A percentile compares a stretch with the other conserved stretches of the same genome.
These are phyloP conservation scores for Eledona agricola DNA, from an alignment of 2,888 invertebrate genomes.

Conservation along the genomic window DNA sequence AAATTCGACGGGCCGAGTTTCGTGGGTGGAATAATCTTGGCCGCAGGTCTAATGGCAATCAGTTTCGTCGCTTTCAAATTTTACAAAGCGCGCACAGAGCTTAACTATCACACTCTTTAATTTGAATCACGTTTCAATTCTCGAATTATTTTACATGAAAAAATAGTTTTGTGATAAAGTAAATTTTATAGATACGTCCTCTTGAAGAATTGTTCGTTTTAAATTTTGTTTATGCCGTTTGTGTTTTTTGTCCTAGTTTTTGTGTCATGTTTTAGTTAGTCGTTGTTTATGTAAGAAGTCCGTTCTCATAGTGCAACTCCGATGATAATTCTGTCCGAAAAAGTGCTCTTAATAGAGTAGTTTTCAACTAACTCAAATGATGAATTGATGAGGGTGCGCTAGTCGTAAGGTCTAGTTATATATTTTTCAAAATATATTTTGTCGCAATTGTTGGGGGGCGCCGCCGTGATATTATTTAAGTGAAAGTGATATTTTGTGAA, in stretches of 20 bases:
- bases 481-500: constrained; percentile 38
- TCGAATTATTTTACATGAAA: too few species aligned
- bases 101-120: constrained; percentile 91
- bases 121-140: too few species aligned
- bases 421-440: constrained; percentile 28
- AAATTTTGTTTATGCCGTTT: neutral
- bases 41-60: constrained; percentile 80
- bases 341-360: constrained; percentile 62
- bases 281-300: constrained; percentile 5
- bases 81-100: constrained; percentile 84
- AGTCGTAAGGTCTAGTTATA: constrained; percentile 47
- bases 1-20: constrained; percentile 81
- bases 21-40: constrained; percentile 85
- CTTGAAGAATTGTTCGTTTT: too few species aligned
- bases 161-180: too few species aligned
- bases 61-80: constrained; percentile 86
- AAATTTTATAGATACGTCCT: too few species aligned
- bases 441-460: constrained; percentile 17
- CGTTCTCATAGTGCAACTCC: constrained; percentile 27
- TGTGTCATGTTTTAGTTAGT: constrained; percentile 9
- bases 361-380: constrained; percentile 46
- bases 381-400: constrained; percentile 51
- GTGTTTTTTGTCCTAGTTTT: neutral
- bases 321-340: constrained; percentile 50
- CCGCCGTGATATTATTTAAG: constrained; percentile 25